These are phyloP conservation scores for Phalera bucephala DNA, from an alignment of 2,888 invertebrate species.

Conservation along the genomic window DNA sequence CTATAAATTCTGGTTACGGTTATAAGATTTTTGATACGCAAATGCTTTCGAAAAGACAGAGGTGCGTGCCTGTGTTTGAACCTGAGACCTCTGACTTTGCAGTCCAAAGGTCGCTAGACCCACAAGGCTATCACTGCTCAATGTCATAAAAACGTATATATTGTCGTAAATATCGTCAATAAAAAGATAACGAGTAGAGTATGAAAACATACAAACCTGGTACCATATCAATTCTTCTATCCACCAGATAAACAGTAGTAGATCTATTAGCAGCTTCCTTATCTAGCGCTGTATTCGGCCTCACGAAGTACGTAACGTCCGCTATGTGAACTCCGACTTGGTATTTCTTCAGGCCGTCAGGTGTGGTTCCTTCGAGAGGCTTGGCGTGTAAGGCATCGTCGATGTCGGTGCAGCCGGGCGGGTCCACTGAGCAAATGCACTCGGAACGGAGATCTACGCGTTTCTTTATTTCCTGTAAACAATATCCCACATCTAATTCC, in stretches of 20 bases:
- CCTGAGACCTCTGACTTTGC: too few relatives aligned
- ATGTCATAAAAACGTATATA: not conserved
- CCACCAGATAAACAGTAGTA: constrained; percentile 98
- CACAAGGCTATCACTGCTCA: too few relatives aligned
- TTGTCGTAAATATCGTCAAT: not conserved
- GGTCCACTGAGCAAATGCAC: constrained; percentile 97
- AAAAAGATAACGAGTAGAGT: not conserved
- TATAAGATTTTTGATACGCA: too few relatives aligned
- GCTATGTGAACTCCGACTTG: constrained; percentile 98
- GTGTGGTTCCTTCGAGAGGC: constrained; percentile 83
- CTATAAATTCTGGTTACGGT: too few relatives aligned
- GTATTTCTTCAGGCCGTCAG: constrained; percentile 48
- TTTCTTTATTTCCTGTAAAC: constrained; percentile 86
- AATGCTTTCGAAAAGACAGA: too few relatives aligned
- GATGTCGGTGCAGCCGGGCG: constrained; percentile 99
- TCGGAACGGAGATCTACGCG: constrained; percentile 93
- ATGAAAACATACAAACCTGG: constrained; percentile 78
- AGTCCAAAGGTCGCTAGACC: too few relatives aligned
- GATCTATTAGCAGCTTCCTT: constrained; percentile 96
- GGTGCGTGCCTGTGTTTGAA: too few relatives aligned
- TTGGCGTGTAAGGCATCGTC: constrained; percentile 98
- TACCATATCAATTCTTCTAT: constrained; percentile 96
- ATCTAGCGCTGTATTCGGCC: constrained; percentile 96
- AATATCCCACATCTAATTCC: constrained; percentile 8
- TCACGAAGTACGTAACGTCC: constrained; percentile 98